Percentiles rank a stretch among this genome's conserved stretches.
Conservation (phyloP, 2,113 vertebrate genomes). For the Acrocephalus kingi region DNA sequence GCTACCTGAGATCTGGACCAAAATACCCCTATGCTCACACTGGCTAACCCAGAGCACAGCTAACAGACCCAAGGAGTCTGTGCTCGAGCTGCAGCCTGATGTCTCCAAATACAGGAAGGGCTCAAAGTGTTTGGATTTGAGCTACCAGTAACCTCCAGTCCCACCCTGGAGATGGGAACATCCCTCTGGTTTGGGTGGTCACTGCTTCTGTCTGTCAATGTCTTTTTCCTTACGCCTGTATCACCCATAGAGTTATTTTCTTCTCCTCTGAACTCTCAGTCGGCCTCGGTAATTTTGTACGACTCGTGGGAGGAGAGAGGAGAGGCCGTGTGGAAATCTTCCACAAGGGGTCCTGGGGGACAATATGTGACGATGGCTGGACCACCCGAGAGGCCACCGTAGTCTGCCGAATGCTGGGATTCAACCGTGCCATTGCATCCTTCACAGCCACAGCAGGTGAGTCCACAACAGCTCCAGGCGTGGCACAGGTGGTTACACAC, state of each 20-base stretch:
- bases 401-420: conserved; percentile 87
- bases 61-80: rapidly evolving
- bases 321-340: conserved; percentile 83
- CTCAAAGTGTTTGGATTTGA: neutral
- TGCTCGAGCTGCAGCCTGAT: neutral
- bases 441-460: conserved; percentile 65
- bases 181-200: rapidly evolving
- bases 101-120: neutral
- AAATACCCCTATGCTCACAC: rapidly evolving
- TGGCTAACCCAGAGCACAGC: neutral
- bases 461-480: neutral
- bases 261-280: neutral
- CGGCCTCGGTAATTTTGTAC: rapidly evolving
- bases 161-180: neutral
- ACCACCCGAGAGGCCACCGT: conserved; percentile 61
- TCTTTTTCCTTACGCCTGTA: neutral
- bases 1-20: neutral
- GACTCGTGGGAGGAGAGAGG: conserved; percentile 14
- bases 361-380: conserved; percentile 86
- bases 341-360: conserved; percentile 76
- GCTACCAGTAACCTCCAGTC: neutral
- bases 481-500: rapidly evolving
- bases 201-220: neutral
- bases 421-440: rapidly evolving
- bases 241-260: neutral